phyloP scores from a whole-genome alignment of 2,113 vertebrate genomes.

The Archilochus colubris region DNA sequence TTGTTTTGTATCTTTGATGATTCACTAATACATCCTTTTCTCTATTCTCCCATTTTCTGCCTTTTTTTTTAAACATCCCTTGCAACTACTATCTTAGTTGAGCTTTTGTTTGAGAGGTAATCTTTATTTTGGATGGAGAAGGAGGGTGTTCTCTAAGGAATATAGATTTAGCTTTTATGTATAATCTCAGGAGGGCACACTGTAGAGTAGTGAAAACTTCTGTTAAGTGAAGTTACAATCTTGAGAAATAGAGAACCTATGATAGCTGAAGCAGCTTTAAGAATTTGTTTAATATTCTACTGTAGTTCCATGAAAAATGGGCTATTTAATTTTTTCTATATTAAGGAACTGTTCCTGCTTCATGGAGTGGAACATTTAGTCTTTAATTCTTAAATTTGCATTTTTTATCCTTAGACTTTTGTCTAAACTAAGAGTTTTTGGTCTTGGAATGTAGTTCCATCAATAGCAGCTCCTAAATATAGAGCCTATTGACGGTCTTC shows the following conservation, averaged over 20 bases:
- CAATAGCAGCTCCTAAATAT: slow-evolving; percentile 65
- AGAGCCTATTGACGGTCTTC: slow-evolving; percentile 66
- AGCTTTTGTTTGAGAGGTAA: background rate
- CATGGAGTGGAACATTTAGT: slow-evolving; percentile 53
- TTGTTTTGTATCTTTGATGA: background rate
- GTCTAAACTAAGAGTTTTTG: slow-evolving; percentile 11
- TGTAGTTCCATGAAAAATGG: background rate
- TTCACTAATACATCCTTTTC: background rate
- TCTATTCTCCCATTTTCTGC: background rate
- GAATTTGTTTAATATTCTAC: background rate
- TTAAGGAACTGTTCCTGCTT: slow-evolving; percentile 32
- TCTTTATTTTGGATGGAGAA: background rate
- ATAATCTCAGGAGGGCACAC: background rate
- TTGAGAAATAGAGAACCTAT: background rate
- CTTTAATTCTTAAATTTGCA: slow-evolving; percentile 57
- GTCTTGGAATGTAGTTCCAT: slow-evolving; percentile 53
- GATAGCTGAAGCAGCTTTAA: background rate
- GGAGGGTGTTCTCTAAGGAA: background rate
- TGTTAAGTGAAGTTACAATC: background rate
- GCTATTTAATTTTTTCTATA: slow-evolving; percentile 14
- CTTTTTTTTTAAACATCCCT: background rate
- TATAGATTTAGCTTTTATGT: background rate
- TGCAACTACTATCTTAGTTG: background rate
- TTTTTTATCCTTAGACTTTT: slow-evolving; percentile 48
- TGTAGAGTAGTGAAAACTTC: background rate